Evolutionary conservation across 2,113 vertebrate genomes (phyloP).

Genomic region (Trogon melanurus): DNA sequence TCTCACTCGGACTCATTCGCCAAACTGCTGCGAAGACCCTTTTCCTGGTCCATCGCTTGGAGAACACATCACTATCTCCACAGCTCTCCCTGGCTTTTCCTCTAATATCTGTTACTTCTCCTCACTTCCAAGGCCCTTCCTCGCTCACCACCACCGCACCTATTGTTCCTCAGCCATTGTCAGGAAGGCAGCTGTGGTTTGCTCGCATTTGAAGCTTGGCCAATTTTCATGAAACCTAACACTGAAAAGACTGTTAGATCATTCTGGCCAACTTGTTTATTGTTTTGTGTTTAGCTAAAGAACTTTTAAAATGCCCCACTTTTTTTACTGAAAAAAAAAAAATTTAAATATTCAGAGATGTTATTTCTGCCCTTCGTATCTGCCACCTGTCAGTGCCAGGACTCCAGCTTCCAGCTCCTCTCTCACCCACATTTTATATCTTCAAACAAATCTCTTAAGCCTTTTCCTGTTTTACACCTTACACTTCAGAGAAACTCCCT

Average conservation of each 20-base stretch:
- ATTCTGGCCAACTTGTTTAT: neutral
- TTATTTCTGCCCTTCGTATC: neutral
- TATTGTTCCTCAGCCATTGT: neutral
- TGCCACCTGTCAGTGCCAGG: neutral
- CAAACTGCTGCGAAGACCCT: neutral
- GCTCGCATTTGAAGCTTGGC: neutral
- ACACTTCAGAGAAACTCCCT: neutral
- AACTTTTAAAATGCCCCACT: neutral
- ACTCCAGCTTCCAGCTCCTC: neutral
- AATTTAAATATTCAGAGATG: neutral
- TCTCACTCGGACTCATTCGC: neutral
- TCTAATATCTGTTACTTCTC: neutral
- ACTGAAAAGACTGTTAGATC: neutral
- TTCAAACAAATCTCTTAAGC: neutral
- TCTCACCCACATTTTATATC: neutral
- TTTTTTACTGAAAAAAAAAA: neutral
- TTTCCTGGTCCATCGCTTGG: neutral
- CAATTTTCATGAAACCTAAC: neutral
- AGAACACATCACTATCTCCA: neutral
- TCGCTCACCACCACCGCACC: neutral
- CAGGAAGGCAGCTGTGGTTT: constrained; percentile 4
- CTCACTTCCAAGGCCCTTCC: neutral
- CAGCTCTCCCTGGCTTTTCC: neutral
- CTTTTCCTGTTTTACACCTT: neutral
- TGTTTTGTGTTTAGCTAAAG: neutral